Percentiles rank a stretch among this genome's conserved stretches.
These are phyloP conservation scores for Cryptomyrus ogoouensis DNA, from an alignment of 2,113 vertebrate species.

Conservation along the genomic window DNA sequence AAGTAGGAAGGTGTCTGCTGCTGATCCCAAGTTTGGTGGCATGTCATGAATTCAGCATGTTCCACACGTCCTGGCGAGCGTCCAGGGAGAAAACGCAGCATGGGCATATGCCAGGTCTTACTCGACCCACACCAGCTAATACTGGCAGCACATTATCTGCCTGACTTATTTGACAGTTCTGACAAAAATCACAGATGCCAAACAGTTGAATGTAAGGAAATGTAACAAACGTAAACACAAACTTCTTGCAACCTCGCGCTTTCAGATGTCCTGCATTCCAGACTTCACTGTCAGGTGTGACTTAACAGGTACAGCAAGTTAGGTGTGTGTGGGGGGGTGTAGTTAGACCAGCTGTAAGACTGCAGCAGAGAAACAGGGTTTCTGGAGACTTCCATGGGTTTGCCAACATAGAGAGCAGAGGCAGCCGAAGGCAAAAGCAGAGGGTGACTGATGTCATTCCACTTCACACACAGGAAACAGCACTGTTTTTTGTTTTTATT, in stretches of 20 bases:
- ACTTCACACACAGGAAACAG: not conserved
- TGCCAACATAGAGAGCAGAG: not conserved
- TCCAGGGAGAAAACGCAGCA: not conserved
- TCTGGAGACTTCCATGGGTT: not conserved
- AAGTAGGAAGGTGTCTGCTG: not conserved
- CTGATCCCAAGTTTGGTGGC: not conserved
- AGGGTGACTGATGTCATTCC: not conserved
- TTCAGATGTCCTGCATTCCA: not conserved
- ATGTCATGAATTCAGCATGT: not conserved
- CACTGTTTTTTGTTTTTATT: not conserved
- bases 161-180: not conserved
- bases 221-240: not conserved
- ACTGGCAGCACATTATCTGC: not conserved
- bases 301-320: not conserved
- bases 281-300: not conserved
- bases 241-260: not conserved
- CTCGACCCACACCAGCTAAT: not conserved
- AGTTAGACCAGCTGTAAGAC: not conserved
- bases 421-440: not conserved
- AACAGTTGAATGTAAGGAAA: not conserved
- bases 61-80: not conserved
- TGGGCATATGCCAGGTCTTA: not conserved
- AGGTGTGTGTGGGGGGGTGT: not conserved
- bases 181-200: not conserved
- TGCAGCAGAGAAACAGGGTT: not conserved